A percentile compares a stretch with the other conserved stretches of the same genome.
phyloP scores from a whole-genome alignment of 23 tunicate genomes.

The Clavelina lepadiformis region DNA sequence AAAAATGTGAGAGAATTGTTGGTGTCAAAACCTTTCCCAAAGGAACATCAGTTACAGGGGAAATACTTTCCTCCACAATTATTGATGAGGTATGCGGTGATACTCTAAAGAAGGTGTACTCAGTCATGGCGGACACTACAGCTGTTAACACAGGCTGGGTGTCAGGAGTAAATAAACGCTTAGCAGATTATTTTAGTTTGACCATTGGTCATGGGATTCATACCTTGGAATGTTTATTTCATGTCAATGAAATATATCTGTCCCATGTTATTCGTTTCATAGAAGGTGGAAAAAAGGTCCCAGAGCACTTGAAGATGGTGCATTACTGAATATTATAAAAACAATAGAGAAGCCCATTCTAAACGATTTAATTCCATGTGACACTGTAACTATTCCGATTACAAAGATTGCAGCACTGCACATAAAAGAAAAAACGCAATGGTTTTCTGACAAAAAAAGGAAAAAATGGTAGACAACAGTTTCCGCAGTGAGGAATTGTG shows the following conservation, averaged over 20 bases:
- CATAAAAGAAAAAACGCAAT: constrained; percentile 6
- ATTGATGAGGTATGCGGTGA: background rate
- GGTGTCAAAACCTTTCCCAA: constrained; percentile 5
- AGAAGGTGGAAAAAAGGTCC: constrained; percentile 24
- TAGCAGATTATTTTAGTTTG: background rate
- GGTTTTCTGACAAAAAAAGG: constrained; percentile 13
- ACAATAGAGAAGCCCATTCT: background rate
- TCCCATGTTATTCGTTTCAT: too few species aligned
- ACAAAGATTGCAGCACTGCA: background rate
- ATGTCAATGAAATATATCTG: constrained; percentile 6
- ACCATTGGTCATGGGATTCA: background rate
- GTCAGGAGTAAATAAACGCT: constrained; percentile 13
- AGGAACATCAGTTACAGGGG: constrained; percentile 13
- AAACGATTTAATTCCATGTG: background rate
- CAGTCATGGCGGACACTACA: constrained; percentile 19
- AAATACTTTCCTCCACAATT: constrained; percentile 3
- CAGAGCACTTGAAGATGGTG: constrained; percentile 6
- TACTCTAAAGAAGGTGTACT: background rate
- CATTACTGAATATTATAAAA: constrained; percentile 10
- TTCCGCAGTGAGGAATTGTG: too few species aligned
- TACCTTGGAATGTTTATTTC: constrained; percentile 9
- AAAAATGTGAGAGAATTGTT: background rate
- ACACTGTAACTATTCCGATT: background rate
- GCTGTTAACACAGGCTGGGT: background rate
- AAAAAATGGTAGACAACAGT: too few species aligned